A percentile compares a stretch with the other conserved stretches of the same genome.
These are phyloP conservation scores for Scelioninae gen. 2 DNA, from an alignment of 2,888 invertebrate genomes.

Conservation along the genomic window DNA sequence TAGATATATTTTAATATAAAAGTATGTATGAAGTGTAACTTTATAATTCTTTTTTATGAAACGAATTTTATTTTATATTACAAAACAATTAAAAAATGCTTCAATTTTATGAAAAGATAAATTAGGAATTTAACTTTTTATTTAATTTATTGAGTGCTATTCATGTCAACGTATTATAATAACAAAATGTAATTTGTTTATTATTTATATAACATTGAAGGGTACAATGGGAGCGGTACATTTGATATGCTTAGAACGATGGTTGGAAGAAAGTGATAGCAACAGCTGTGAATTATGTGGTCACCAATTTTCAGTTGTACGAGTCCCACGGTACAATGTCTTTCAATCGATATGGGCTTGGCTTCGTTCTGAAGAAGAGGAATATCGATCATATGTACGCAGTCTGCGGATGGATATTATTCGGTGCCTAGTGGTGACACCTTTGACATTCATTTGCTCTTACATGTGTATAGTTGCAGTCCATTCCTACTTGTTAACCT, in stretches of 20 bases:
- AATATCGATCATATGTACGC: constrained; percentile 68
- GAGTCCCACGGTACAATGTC: constrained; percentile 80
- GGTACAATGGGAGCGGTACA: constrained; percentile 86
- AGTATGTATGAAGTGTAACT: no score
- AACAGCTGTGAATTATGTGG: constrained; percentile 85
- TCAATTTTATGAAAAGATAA: background rate
- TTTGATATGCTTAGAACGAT: constrained; percentile 83
- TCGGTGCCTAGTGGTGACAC: constrained; percentile 78
- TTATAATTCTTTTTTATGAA: no score
- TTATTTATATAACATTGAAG: constrained; percentile 68
- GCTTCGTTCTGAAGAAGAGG: constrained; percentile 75
- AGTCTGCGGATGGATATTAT: constrained; percentile 76
- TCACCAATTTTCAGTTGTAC: constrained; percentile 80
- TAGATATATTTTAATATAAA: no score
- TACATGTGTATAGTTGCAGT: constrained; percentile 77
- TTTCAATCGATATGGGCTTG: constrained; percentile 79
- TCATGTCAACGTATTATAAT: no score
- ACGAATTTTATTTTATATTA: background rate
- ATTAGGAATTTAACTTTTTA: no score
- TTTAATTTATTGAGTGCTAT: no score
- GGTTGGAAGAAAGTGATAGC: constrained; percentile 85
- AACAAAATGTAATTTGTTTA: no score
- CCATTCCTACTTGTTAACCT: constrained; percentile 76
- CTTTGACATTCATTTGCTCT: constrained; percentile 77
- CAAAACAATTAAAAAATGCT: background rate